Conservation (phyloP, 35 echinoderm and acorn worm species). For the Diadema setosum region DNA sequence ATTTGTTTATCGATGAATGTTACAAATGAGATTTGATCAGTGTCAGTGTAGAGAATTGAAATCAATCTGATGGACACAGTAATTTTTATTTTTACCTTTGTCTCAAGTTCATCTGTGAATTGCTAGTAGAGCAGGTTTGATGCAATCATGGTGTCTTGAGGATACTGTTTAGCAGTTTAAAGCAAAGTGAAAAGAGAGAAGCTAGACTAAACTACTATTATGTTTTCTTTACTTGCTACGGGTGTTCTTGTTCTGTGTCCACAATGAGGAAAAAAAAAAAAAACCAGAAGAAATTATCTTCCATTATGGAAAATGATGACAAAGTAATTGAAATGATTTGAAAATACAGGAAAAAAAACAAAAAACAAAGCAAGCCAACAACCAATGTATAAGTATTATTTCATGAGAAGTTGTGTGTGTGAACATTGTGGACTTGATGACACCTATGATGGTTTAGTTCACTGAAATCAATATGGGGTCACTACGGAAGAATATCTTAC, state of each 20-base stretch:
- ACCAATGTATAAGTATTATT: slow-evolving; percentile 30
- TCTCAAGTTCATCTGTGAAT: too few relatives aligned
- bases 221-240: background rate
- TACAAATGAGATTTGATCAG: background rate
- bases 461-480: too few relatives aligned
- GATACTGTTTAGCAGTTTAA: too few relatives aligned
- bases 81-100: too few relatives aligned
- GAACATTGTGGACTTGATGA: slow-evolving; percentile 1
- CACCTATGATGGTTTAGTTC: slow-evolving; percentile 3
- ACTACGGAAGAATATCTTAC: too few relatives aligned
- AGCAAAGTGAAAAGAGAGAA: too few relatives aligned
- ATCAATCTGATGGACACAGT: too few relatives aligned
- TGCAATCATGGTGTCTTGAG: too few relatives aligned
- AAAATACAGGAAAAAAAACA: background rate
- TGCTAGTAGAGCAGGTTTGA: too few relatives aligned
- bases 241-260: background rate
- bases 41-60: too few relatives aligned
- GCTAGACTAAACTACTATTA: too few relatives aligned
- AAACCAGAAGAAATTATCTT: background rate
- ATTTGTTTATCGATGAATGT: background rate
- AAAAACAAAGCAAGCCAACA: background rate
- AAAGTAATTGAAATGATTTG: background rate
- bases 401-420: slow-evolving; percentile 13
- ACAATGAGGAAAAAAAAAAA: too few relatives aligned
- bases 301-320: background rate